Evolutionary conservation across 2,888 invertebrate species (phyloP).

Genomic region (Leistus spinibarbis): DNA sequence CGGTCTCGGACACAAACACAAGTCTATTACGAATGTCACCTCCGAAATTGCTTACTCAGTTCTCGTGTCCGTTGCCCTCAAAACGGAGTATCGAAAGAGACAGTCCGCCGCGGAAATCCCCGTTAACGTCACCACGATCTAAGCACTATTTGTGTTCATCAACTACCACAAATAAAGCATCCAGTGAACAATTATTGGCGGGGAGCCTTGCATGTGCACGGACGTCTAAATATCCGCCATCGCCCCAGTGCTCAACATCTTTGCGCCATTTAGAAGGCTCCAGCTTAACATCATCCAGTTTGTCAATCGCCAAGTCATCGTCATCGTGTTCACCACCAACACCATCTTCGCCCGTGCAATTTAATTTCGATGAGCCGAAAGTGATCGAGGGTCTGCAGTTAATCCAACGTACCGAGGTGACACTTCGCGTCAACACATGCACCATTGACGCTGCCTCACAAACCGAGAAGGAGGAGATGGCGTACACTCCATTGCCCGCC

Average conservation of each 20-base stretch:
- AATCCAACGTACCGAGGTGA: slow-evolving; percentile 68
- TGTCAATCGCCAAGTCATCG: slow-evolving; percentile 40
- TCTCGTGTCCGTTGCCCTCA: neutral
- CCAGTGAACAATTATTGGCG: no score
- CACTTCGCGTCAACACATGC: slow-evolving; percentile 65
- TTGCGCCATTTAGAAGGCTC: neutral
- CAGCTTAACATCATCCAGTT: neutral
- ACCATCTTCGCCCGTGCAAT: slow-evolving; percentile 50
- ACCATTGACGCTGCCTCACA: slow-evolving; percentile 65
- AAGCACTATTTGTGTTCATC: no score
- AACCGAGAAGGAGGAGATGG: slow-evolving; percentile 55
- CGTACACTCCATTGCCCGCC: slow-evolving; percentile 58
- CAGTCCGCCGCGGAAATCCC: slow-evolving; percentile 41
- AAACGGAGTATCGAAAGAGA: slow-evolving; percentile 19
- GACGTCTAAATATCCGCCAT: neutral
- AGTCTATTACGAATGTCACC: slow-evolving; percentile 31
- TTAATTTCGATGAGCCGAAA: slow-evolving; percentile 44
- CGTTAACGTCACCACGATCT: slow-evolving; percentile 32
- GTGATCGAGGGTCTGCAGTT: slow-evolving; percentile 62
- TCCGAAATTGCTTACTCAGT: slow-evolving; percentile 38
- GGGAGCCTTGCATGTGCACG: no score
- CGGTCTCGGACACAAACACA: neutral
- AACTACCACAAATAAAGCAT: no score
- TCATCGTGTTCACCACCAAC: slow-evolving; percentile 50
- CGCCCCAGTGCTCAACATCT: slow-evolving; percentile 7